phyloP scores from a whole-genome alignment of 2,888 invertebrate genomes.

The Teleiodes luculella region DNA sequence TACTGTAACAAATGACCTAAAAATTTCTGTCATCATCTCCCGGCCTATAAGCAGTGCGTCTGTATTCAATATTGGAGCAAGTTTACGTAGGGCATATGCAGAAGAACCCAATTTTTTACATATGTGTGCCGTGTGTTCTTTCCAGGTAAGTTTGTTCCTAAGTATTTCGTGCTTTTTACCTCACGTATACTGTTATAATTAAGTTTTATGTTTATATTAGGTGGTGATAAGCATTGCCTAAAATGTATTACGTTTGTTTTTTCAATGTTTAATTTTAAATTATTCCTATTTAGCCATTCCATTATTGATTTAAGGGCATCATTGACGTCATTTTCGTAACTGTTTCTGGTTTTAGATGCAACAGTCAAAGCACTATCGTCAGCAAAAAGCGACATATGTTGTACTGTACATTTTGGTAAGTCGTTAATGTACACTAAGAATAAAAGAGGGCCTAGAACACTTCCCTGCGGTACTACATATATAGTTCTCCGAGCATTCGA shows the following conservation, averaged over 20 bases:
- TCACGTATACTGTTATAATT: background rate
- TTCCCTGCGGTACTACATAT: constrained; percentile 11
- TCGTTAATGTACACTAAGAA: too few species aligned
- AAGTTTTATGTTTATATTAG: background rate
- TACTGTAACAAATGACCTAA: too few species aligned
- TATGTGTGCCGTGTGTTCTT: too few species aligned
- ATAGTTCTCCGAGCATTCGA: background rate
- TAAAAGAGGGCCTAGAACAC: too few species aligned
- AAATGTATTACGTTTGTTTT: background rate
- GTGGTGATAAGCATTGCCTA: background rate
- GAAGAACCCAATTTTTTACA: too few species aligned
- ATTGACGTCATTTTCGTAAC: background rate
- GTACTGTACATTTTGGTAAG: background rate
- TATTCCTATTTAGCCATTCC: background rate
- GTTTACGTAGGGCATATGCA: too few species aligned
- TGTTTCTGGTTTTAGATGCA: too few species aligned
- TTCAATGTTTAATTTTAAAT: background rate
- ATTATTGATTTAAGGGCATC: background rate
- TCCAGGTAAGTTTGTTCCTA: too few species aligned
- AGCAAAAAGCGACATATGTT: background rate
- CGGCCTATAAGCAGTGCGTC: too few species aligned
- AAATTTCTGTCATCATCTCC: too few species aligned
- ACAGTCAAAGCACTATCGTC: background rate
- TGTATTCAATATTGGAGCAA: too few species aligned
- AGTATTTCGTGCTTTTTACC: background rate